Evolutionary conservation across 2,797 vertebrate genomes (phyloP).

Genomic region (Catharus ustulatus): DNA sequence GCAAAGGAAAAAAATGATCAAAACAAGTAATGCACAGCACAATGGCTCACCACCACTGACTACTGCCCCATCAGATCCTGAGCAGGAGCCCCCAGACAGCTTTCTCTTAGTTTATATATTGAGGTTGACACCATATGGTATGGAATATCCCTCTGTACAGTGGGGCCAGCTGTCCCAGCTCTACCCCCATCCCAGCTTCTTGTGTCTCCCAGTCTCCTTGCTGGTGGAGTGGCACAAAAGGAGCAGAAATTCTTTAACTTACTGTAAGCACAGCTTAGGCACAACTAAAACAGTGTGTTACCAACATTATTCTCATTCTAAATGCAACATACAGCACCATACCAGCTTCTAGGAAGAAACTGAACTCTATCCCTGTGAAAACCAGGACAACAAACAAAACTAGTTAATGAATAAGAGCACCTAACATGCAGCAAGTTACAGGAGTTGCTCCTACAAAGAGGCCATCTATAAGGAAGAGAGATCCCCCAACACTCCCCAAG

Average conservation of each 20-base stretch:
- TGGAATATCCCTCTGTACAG: background rate
- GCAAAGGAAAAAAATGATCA: background rate
- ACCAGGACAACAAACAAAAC: background rate
- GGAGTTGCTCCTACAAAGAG: background rate
- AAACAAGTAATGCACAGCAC: background rate
- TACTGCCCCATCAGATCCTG: background rate
- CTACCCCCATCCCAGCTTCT: background rate
- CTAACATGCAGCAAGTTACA: background rate
- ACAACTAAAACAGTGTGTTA: background rate
- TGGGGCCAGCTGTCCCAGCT: background rate
- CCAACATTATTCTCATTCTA: background rate
- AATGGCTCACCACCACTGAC: background rate
- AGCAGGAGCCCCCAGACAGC: background rate
- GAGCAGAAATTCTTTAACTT: background rate
- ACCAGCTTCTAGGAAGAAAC: background rate
- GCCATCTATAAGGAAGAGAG: background rate
- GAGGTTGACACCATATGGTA: background rate
- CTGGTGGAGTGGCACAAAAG: background rate
- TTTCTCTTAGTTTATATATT: background rate
- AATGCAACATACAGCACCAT: background rate
- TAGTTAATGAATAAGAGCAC: background rate
- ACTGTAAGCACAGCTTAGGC: background rate
- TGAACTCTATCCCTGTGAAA: background rate
- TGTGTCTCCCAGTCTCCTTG: background rate
- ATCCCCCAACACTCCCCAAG: accelerated